Percentiles rank a stretch among this genome's conserved stretches.
Conservation (phyloP, 2,113 vertebrate genomes). For the Megaptera novaeangliae region DNA sequence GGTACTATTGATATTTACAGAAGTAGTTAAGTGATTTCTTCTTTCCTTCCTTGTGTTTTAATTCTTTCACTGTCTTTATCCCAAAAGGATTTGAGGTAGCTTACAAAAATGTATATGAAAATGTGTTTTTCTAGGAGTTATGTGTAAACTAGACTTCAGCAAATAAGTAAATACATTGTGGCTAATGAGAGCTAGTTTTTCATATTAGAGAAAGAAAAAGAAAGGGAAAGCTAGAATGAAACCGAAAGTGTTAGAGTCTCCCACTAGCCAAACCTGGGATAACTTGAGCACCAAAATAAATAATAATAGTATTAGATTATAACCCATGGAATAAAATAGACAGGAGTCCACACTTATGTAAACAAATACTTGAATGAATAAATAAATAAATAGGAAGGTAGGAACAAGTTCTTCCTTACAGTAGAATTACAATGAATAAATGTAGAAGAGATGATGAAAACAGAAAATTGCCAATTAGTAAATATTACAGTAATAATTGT, state of each 20-base stretch:
- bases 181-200: constrained; percentile 1
- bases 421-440: constrained; percentile 1
- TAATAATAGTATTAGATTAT: not conserved
- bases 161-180: constrained; percentile 10
- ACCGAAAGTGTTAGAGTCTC: not conserved
- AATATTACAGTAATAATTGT: not conserved
- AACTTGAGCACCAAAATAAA: not conserved
- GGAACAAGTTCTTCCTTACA: not conserved
- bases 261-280: not conserved
- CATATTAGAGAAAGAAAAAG: not conserved
- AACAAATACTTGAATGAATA: not conserved
- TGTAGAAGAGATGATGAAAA: not conserved
- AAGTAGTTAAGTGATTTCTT: not conserved
- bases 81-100: not conserved
- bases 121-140: not conserved
- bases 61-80: not conserved
- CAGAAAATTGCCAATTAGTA: not conserved
- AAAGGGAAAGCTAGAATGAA: not conserved
- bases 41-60: not conserved
- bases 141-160: not conserved
- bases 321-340: not conserved
- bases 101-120: not conserved
- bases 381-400: not conserved
- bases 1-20: not conserved
- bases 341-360: not conserved